Conservation (phyloP, 1,140 invertebrate species). For the Globodera ellingtonae region DNA sequence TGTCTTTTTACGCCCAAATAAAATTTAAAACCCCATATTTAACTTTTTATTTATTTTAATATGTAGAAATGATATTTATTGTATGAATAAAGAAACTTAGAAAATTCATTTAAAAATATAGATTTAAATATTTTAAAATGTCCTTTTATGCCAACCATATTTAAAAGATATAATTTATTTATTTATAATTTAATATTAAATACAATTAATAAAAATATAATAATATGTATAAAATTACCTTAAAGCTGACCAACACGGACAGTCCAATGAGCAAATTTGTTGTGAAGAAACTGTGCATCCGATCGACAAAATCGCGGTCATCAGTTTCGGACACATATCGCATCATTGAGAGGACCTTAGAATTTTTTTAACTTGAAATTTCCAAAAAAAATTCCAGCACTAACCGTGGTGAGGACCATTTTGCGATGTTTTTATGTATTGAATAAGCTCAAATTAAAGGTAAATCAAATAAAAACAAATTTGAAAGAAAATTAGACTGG, state of each 20-base stretch:
- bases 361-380: background rate
- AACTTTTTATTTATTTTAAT: background rate
- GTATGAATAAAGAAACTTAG: conserved; percentile 13
- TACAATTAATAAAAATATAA: too few relatives aligned
- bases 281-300: conserved; percentile 51
- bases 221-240: conserved; percentile 37
- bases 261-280: conserved; percentile 54
- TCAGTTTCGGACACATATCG: conserved; percentile 55
- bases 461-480: too few relatives aligned
- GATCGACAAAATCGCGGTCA: conserved; percentile 56
- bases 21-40: background rate
- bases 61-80: background rate
- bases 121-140: background rate
- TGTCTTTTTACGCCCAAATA: background rate
- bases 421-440: background rate
- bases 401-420: conserved; percentile 41
- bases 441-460: background rate
- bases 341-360: conserved; percentile 51
- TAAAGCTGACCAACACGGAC: conserved; percentile 54
- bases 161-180: background rate
- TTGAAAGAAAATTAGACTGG: too few relatives aligned
- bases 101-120: background rate
- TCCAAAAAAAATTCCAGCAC: background rate
- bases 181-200: conserved; percentile 1
- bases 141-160: conserved; percentile 4